Evolutionary conservation across 2,797 vertebrate genomes (phyloP).

Genomic region (Melanogrammus aeglefinus): DNA sequence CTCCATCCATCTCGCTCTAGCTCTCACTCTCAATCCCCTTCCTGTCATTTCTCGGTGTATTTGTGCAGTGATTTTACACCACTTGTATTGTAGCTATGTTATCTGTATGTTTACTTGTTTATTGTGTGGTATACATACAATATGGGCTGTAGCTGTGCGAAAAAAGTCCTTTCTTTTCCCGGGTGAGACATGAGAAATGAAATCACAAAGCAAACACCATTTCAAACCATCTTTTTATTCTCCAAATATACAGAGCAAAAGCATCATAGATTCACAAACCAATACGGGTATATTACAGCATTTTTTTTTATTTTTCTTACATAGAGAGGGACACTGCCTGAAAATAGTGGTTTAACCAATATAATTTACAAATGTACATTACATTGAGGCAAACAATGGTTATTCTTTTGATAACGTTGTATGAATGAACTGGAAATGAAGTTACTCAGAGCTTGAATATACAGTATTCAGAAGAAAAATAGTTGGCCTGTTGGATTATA

Average conservation of each 20-base stretch:
- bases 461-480: not conserved
- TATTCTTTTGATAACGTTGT: not conserved
- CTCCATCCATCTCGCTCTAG: not conserved
- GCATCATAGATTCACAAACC: conserved; percentile 80
- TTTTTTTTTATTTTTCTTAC: conserved; percentile 62
- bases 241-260: conserved; percentile 83
- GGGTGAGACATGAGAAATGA: not conserved
- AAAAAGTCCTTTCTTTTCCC: not conserved
- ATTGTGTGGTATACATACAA: not conserved
- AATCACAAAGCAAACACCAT: conserved; percentile 43
- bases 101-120: not conserved
- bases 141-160: not conserved
- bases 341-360: conserved; percentile 72
- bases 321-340: conserved; percentile 70
- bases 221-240: conserved; percentile 72
- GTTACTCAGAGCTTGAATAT: not conserved
- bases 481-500: not conserved
- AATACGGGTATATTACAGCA: conserved; percentile 79
- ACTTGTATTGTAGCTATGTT: not conserved
- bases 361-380: conserved; percentile 63
- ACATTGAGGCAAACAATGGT: conserved; percentile 44
- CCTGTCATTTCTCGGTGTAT: too few relatives aligned
- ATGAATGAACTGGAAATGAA: not conserved
- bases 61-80: too few relatives aligned
- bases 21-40: too few relatives aligned